Evolutionary conservation across 2,888 invertebrate genomes (phyloP), one percentile per base, ranked within the genome.

Genomic region (Euzetes globulus): DNA sequence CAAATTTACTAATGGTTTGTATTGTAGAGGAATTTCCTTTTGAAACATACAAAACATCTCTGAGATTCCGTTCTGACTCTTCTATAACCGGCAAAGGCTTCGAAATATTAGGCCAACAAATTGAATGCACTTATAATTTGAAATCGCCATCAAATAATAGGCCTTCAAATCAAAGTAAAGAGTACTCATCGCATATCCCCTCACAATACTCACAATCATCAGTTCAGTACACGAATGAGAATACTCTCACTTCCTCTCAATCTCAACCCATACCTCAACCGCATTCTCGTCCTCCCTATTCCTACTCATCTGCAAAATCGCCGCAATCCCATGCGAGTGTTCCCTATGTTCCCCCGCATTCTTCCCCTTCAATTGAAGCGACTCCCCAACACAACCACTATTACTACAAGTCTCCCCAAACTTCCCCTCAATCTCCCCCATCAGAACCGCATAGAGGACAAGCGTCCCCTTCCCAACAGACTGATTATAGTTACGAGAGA

Each of bases 71-170:
- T 33, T 77, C 79, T 7, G 79, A 80, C 75, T 75, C 76, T 5
- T 77, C 77, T 1, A 77, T 78, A 19, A 77, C 76, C 1, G 73
- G 78, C 37, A 77, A 78, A 1, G 80, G 80, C n/a, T 80, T 80
- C 65, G 75, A 77, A 37, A 78, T 79, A 71, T 74, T 77, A 29
- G 78, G 78, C 19, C 74, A 77, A 15, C 79, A 79, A 52, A 76
- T 78, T 6, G 78, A 79, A 47, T 79, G 79, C 37, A 70, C 60
- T 7, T 41, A 33, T 52, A 37, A 60, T 15, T 33, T 50, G 9
- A 50, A 22, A 29, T 45, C 25, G 19, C 41, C 71, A 6, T 17
- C 47, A 17, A 47, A 7, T 22, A n/a, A 70, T 6, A 41, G 3
- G 29, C 4, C 37, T 19, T 65, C 22, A 13, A 33, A 65, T 11